Conservation (phyloP, 2,113 vertebrate species). For the Paradoxurus hermaphroditus region DNA sequence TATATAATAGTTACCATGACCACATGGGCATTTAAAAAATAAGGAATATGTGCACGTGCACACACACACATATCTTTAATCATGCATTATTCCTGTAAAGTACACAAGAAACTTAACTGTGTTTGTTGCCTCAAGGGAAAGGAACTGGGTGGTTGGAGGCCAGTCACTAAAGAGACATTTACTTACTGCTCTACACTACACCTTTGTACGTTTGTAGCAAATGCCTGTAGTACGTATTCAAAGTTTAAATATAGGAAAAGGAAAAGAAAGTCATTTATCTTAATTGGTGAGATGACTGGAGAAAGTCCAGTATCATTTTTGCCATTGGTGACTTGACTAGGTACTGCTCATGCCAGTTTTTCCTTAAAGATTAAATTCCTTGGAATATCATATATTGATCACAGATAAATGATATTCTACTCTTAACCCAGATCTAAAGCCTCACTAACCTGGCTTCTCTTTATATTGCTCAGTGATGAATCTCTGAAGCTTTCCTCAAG, state of each 20-base stretch:
- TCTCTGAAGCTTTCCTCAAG: neutral
- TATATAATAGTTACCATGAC: neutral
- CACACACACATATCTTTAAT: too few relatives aligned
- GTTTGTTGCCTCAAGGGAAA: neutral
- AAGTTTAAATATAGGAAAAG: neutral
- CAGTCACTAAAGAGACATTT: neutral
- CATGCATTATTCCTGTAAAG: neutral
- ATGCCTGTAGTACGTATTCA: neutral
- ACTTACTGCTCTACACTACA: neutral
- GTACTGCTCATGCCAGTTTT: neutral
- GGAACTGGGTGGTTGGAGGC: neutral
- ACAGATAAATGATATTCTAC: neutral
- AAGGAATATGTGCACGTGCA: neutral
- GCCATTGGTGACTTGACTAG: neutral
- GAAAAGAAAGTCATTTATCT: neutral
- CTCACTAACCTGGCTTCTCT: neutral
- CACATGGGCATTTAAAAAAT: neutral
- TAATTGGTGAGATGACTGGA: neutral
- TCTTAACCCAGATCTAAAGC: neutral
- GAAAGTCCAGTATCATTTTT: neutral
- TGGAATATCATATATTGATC: neutral
- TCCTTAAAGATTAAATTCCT: neutral
- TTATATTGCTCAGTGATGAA: neutral
- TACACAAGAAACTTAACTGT: neutral
- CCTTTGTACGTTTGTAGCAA: neutral